Evolutionary conservation across 2,888 invertebrate genomes (phyloP).

Genomic region (Stomorhina lunata): DNA sequence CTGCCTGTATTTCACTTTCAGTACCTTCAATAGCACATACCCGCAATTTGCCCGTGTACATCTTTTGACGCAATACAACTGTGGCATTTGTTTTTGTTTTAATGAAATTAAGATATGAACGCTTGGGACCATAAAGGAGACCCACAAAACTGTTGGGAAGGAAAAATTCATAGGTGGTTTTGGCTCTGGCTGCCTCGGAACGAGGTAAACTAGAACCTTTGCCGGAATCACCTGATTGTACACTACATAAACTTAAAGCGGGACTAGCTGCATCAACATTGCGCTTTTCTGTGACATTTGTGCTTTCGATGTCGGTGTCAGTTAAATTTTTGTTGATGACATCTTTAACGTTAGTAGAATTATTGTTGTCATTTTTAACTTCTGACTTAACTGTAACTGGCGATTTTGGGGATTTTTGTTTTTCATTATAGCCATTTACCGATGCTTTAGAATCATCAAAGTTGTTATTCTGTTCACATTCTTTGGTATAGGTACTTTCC

Average conservation of each 20-base stretch:
- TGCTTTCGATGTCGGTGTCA: constrained; percentile 24
- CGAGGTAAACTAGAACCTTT: constrained; percentile 79
- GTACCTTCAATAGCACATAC: constrained; percentile 92
- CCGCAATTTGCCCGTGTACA: constrained; percentile 86
- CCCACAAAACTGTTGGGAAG: constrained; percentile 90
- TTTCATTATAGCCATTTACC: constrained; percentile 15
- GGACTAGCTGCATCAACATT: constrained; percentile 82
- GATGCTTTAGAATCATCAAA: constrained; percentile 55
- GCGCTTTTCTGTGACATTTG: constrained; percentile 70
- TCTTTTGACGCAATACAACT: constrained; percentile 87
- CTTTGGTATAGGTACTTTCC: constrained; percentile 77
- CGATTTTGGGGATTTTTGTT: background rate
- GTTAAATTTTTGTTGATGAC: constrained; percentile 9
- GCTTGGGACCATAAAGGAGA: constrained; percentile 91
- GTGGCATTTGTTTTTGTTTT: constrained; percentile 89
- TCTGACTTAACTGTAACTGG: background rate
- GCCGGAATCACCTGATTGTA: constrained; percentile 79
- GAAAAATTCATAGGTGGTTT: constrained; percentile 83
- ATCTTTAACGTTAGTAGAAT: background rate
- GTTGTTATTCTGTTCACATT: constrained; percentile 74
- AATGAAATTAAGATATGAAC: constrained; percentile 89
- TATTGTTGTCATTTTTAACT: background rate
- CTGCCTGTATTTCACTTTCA: constrained; percentile 88
- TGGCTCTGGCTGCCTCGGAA: constrained; percentile 75
- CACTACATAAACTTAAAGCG: constrained; percentile 82